Conservation (phyloP, 1,140 invertebrate genomes). For the Drosophila ironensis region DNA sequence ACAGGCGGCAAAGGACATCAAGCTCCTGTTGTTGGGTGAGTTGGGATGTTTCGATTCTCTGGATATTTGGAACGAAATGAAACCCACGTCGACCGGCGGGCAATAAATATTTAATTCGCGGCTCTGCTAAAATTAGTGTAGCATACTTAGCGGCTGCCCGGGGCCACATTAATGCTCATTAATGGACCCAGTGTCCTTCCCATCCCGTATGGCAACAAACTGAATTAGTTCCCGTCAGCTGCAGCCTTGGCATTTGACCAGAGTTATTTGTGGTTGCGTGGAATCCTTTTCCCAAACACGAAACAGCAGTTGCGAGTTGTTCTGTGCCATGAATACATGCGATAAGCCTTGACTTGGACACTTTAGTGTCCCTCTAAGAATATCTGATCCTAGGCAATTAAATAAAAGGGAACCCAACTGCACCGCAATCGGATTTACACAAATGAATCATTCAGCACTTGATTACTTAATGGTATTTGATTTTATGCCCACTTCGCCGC, state of each 20-base stretch:
- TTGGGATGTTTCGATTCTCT: no score
- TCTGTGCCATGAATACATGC: no score
- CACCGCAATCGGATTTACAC: neutral
- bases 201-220: neutral
- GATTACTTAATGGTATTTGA: neutral
- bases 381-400: no score
- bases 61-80: neutral
- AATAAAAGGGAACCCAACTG: neutral
- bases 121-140: slow-evolving; percentile 51
- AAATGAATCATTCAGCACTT: neutral
- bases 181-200: neutral
- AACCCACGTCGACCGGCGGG: neutral
- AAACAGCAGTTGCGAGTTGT: no score
- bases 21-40: slow-evolving; percentile 97
- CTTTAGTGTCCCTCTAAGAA: no score
- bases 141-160: slow-evolving; percentile 59
- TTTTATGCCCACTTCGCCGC: neutral
- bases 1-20: slow-evolving; percentile 99
- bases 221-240: neutral
- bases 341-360: no score
- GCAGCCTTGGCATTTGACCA: slow-evolving; percentile 32
- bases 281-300: neutral
- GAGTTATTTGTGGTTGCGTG: slow-evolving; percentile 20
- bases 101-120: slow-evolving; percentile 37
- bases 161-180: slow-evolving; percentile 13